Evolutionary conservation across 2,888 invertebrate species (phyloP), one percentile per base, ranked within the genome.

Genomic region (Eupithecia pulchellata): DNA sequence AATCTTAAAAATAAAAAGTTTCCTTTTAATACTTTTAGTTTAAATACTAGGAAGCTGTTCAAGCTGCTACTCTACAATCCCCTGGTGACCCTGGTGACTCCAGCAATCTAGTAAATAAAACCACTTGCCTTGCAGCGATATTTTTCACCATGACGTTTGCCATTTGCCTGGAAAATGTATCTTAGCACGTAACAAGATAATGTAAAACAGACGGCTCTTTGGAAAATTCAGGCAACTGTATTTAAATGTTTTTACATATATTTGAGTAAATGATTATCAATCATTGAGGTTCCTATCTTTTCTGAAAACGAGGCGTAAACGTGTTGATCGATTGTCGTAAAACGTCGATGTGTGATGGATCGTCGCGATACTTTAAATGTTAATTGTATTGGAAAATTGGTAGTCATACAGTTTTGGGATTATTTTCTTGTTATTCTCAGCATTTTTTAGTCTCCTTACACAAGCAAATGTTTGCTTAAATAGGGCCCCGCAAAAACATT

Each of bases 271-370:
- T 29, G 29, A 57, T 57, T 17, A 61, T 61, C 61, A 34, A 61
- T 61, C 61, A 61, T 60, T n/a, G 34, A 32, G 8, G 20, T 13
- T 9, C n/a, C 42, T 42, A 60, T 30, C n/a, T 25, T 4, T 20
- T 61, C 20, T 36, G 0, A 60, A 61, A 61, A 32, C n/a, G 34
- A 60, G n/a, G 11, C 6, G 32, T 61, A 25, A 61, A 34, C 13
- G 13, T 34, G 32, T 61, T 61, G 61, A 61, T 61, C 34, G 62
- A 61, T 64, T 64, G 30, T 30, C 47, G 30, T 30, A 47, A 64
- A 47, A 29, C 29, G 64, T 64, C 64, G 13, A 47, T 32, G 42
- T 47, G n/a, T 64, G 42, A 64, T 42, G 47, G 29, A 42, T 61
- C 34, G 6, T 32, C 32, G 20, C 17, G 4, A 20, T 47, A 20